Evolutionary conservation across 2,113 vertebrate species (phyloP), one percentile per base, ranked within the genome.

Genomic region (Sclerurus mexicanus): DNA sequence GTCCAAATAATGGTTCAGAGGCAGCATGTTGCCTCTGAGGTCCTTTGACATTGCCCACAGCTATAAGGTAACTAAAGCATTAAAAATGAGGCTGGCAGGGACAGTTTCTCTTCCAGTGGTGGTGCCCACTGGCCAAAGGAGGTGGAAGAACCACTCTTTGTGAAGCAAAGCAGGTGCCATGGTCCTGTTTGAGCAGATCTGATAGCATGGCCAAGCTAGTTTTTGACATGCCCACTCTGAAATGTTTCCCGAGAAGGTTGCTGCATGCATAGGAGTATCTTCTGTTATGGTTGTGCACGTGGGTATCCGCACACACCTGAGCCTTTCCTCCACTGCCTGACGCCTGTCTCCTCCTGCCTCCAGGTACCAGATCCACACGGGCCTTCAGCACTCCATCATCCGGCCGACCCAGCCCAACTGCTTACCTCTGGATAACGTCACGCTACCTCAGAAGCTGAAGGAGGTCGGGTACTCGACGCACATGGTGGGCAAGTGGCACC

Each of bases 401-500:
- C 98, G 99, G 82, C 98, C 99, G 21, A 98, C 99, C 0, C 99
- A 99, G 85, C 98, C 99, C 93, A 99, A 99, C 98, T 99, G 99
- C 91, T 97, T 99, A 58, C 99, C 99, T 59, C 95, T 99, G 97
- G 99, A 99, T 94, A 99, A 99, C 4, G 87, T 98, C 89, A 99
- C 99, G 8, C 98, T 99, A 96, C 99, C 99, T 95, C 99, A 99
- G 97, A 99, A 99, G 96, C 98, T 99, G 50, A 99, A 98, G 96
- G 98, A 99, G 67, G 99, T 98, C 2, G 99, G 99, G 47, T 99
- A 99, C 90, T 98, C 99, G 58, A 99, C 99, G 1, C 99, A 99
- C 91, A 99, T 99, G 99, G 99, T 99, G 92, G 99, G 99, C 85
- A 99, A 99, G 96, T 99, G 99, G 99, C 99, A 99, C 95, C 96